Evolutionary conservation across 2,888 invertebrate species (phyloP).

Genomic region (Leucophenga maculata): DNA sequence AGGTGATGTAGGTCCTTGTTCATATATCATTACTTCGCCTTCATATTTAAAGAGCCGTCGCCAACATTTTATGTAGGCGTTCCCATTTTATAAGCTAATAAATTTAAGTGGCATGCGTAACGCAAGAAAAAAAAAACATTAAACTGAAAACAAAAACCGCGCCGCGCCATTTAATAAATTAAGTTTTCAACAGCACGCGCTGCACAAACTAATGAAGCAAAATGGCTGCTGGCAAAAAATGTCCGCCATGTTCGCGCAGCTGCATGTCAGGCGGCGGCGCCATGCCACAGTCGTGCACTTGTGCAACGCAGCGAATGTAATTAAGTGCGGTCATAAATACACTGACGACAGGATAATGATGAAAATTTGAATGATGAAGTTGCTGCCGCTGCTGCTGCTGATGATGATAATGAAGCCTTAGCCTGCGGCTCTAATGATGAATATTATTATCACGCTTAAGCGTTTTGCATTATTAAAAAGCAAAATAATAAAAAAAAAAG

Average conservation of each 20-base stretch:
- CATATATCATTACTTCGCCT: neutral
- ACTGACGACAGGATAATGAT: neutral
- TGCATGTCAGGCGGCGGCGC: neutral
- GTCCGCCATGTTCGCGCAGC: neutral
- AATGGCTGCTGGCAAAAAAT: neutral
- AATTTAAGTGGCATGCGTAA: neutral
- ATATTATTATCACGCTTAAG: too few species aligned
- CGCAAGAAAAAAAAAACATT: neutral
- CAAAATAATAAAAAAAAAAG: too few species aligned
- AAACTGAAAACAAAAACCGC: neutral
- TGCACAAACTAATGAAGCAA: constrained; percentile 7
- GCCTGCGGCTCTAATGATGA: neutral
- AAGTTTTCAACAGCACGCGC: constrained; percentile 6
- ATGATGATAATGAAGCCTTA: neutral
- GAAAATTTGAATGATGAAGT: neutral
- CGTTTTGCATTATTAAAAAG: too few species aligned
- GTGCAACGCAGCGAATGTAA: constrained; percentile 22
- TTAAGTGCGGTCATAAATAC: constrained; percentile 30
- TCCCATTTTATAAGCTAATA: too few species aligned
- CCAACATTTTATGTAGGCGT: too few species aligned
- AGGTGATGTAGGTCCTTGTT: too few species aligned
- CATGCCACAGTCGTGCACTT: neutral
- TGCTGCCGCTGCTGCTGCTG: neutral
- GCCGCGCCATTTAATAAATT: constrained; percentile 27
- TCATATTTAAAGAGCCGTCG: neutral